Evolutionary conservation across 1,140 invertebrate genomes (phyloP), one percentile per base, ranked within the genome.

Genomic region (Phymorhynchus buccinoides): DNA sequence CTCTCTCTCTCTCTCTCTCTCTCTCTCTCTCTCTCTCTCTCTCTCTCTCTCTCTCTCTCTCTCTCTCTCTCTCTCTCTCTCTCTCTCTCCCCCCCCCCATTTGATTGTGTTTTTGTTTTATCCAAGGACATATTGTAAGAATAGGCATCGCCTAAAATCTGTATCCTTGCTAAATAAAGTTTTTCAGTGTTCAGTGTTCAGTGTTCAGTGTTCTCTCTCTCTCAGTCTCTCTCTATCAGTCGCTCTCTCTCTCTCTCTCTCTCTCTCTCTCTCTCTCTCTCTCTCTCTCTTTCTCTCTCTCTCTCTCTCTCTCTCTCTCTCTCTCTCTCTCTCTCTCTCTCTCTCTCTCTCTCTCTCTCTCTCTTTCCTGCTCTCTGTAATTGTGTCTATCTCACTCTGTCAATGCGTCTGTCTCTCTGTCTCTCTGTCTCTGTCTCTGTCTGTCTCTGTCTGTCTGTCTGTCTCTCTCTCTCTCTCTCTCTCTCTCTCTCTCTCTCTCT

Each of bases 281-380:
- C 4, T 37, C 39, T 79, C 9, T n/a, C 79, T 56, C 48, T 12
- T 2, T 27, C 79, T 81, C 79, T 81, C 41, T 81, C 35, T 81
- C 79, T 81, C 79, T 44, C 35, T 44, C 37, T 81, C 41, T 44
- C 9, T 44, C 79, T 81, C 79, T 12, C 37, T 44, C 37, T 81
- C 41, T 81, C 41, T 81, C 79, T 81, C 41, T 81, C 37, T 81
- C 37, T 44, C 79, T 81, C 37, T 81, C 41, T 44, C 79, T 41
- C 41, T 81, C 37, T 81, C 35, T 44, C 79, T 81, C 41, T 81
- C 35, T 81, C 35, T 81, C 42, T 44, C 79, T 27, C 35, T 44
- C 27, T 27, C 79, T 81, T 12, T 81, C 9, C 52, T n/a, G 42
- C 44, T 81, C 44, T 48, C 44, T 37, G 27, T n/a, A 9, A 7